Evolutionary conservation across 1,140 invertebrate genomes (phyloP).

Genomic region (Pseudomyrmex pallidus): DNA sequence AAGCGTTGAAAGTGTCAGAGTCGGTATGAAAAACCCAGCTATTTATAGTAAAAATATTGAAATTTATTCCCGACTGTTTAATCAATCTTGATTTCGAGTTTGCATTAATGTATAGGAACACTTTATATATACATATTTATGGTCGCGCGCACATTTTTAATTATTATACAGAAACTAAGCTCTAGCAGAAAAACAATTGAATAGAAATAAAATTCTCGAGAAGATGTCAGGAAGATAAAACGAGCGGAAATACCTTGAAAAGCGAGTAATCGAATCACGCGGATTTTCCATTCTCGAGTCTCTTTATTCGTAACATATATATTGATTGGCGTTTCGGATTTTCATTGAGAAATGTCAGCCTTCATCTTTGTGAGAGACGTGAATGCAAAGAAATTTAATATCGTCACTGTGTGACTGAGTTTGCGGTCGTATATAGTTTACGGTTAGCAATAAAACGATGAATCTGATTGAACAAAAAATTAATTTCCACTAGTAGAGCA

Average conservation of each 20-base stretch:
- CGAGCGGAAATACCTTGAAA: not conserved
- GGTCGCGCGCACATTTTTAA: not conserved
- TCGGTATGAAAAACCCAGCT: constrained; percentile 32
- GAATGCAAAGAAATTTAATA: constrained; percentile 59
- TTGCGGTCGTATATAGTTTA: constrained; percentile 28
- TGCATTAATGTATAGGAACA: constrained; percentile 15
- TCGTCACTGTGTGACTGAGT: constrained; percentile 25
- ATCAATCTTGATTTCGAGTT: constrained; percentile 11
- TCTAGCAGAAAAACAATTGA: no score
- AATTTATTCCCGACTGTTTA: constrained; percentile 41
- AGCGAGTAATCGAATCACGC: constrained; percentile 6
- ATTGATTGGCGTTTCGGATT: not conserved
- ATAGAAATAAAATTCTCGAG: no score
- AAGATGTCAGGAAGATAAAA: no score
- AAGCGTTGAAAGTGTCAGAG: constrained; percentile 23
- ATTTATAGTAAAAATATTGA: constrained; percentile 50
- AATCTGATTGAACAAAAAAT: constrained; percentile 16
- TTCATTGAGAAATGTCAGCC: not conserved
- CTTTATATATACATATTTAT: constrained; percentile 35
- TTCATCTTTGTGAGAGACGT: constrained; percentile 36
- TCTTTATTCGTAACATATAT: not conserved
- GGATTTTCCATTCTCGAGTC: not conserved
- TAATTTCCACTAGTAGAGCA: constrained; percentile 2
- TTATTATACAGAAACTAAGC: constrained; percentile 5
- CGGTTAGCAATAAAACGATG: not conserved